A percentile compares a stretch with the other conserved stretches of the same genome.
These are phyloP conservation scores for Solen grandis DNA, from an alignment of 1,140 invertebrate species.

Conservation along the genomic window DNA sequence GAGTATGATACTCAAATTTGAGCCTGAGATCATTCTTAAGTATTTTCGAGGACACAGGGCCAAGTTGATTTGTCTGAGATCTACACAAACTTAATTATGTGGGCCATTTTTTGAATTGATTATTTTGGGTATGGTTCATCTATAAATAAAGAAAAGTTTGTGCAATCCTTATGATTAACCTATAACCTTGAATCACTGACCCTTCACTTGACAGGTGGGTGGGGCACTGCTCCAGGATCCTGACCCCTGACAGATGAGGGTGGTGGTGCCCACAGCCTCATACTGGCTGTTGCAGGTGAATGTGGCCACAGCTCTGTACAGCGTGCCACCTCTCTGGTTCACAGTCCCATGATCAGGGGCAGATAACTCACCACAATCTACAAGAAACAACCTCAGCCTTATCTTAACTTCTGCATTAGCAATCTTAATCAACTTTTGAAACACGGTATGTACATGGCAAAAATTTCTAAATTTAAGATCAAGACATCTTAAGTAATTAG, in stretches of 20 bases:
- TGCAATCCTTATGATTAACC: no score
- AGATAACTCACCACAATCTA: constrained; percentile 19
- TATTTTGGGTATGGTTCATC: no score
- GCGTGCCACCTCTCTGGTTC: not conserved
- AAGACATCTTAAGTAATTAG: no score
- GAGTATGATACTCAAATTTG: no score
- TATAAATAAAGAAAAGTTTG: no score
- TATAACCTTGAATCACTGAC: no score
- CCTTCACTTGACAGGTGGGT: constrained; percentile 59
- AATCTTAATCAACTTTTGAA: not conserved
- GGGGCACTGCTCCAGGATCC: constrained; percentile 60
- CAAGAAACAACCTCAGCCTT: not conserved
- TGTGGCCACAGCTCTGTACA: constrained; percentile 8
- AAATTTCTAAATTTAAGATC: not conserved
- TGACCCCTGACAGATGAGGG: constrained; percentile 70
- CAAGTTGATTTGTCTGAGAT: no score
- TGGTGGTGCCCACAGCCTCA: constrained; percentile 61
- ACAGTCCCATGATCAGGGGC: constrained; percentile 18
- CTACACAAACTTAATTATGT: no score
- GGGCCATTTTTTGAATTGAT: no score
- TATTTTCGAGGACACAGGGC: no score
- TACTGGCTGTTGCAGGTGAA: constrained; percentile 82
- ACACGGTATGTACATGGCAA: not conserved
- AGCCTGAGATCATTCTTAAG: no score
- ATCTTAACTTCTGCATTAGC: not conserved